Percentiles rank a stretch among this genome's conserved stretches.
Evolutionary conservation across 2,113 vertebrate genomes (phyloP).

Genomic region (Saccopteryx leptura): DNA sequence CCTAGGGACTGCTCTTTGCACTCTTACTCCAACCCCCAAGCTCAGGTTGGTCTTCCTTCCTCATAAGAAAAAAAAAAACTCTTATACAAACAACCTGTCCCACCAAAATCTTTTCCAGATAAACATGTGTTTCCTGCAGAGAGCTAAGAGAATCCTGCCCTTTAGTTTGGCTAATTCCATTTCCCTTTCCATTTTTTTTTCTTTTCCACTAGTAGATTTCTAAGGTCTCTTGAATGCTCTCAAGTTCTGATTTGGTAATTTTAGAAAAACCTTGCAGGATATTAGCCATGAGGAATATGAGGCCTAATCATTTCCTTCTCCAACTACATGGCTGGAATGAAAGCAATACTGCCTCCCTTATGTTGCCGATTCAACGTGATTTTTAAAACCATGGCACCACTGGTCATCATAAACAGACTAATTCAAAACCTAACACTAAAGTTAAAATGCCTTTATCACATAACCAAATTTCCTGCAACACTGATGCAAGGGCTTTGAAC

Average conservation of each 20-base stretch:
- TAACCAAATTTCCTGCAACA: slow-evolving; percentile 18
- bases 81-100: slow-evolving; percentile 81
- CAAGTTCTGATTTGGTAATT: slow-evolving; percentile 41
- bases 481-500: background rate
- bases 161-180: slow-evolving; percentile 64
- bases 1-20: background rate
- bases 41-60: slow-evolving; percentile 80
- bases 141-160: slow-evolving; percentile 67
- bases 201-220: slow-evolving; percentile 54
- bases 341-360: background rate
- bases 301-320: slow-evolving; percentile 62
- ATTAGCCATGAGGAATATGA: background rate
- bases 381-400: background rate
- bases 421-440: background rate
- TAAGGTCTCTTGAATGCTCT: slow-evolving; percentile 48
- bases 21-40: background rate
- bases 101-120: slow-evolving; percentile 82
- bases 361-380: background rate
- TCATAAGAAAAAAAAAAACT: slow-evolving; percentile 62
- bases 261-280: slow-evolving; percentile 50
- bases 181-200: slow-evolving; percentile 51
- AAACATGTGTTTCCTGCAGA: slow-evolving; percentile 83
- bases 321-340: background rate
- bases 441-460: background rate
- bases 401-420: background rate